Evolutionary conservation across 2,113 vertebrate species (phyloP).

Genomic region (Dasyurus viverrinus): DNA sequence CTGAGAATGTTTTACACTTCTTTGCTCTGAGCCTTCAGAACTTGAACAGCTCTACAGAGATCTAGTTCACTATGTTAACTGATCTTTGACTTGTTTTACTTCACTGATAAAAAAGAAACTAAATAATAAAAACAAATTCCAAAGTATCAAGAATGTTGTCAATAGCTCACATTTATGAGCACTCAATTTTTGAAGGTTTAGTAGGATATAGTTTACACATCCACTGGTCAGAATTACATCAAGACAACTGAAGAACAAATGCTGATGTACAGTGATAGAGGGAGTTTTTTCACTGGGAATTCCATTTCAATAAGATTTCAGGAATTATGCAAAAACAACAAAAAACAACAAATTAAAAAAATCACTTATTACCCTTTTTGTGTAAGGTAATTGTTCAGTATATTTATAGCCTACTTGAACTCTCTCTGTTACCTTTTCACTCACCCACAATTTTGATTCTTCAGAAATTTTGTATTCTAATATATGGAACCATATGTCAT

Average conservation of each 20-base stretch:
- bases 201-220: not conserved
- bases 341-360: not conserved
- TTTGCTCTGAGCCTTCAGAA: conserved; percentile 25
- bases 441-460: not conserved
- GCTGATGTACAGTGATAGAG: not conserved
- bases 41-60: conserved; percentile 6
- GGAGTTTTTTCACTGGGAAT: not conserved
- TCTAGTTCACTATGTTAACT: conserved; percentile 6
- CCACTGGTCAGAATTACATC: not conserved
- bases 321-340: not conserved
- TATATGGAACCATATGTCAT: not conserved
- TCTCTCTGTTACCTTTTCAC: not conserved
- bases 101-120: conserved; percentile 19
- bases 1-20: not conserved
- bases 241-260: not conserved
- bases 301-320: not conserved
- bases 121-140: not conserved
- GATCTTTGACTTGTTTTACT: conserved; percentile 1
- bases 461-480: not conserved
- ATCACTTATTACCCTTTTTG: not conserved
- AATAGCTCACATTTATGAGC: not conserved
- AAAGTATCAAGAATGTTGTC: not conserved
- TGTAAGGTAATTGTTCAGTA: not conserved
- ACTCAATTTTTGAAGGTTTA: not conserved
- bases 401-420: not conserved